Base-by-base conservation (phyloP, 2,113 vertebrate species). In the Atlantisia rogersi region DNA sequence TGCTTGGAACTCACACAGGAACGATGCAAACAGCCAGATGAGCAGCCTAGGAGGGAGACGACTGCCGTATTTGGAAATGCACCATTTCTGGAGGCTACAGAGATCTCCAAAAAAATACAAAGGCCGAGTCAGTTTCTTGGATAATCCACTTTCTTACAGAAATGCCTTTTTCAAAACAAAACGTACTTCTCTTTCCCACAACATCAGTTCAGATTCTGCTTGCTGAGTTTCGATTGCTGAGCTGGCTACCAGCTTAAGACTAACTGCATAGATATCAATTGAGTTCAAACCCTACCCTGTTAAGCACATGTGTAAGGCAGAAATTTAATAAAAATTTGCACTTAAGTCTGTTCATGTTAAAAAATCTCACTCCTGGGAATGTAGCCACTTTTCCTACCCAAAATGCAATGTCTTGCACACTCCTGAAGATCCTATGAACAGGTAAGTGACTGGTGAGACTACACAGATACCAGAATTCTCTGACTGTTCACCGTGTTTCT, bases 1-100 rank as follows among this genome's bases (percentile, higher is more conserved):
- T 58, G 84, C 91, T 89, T 94, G 80, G 95, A 96, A 86, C 86
- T 62, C 15, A 1, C 40, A 40, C 71, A 94, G 83, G 68, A 90
- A 65, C 32, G 21, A 81, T 82, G 80, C 35, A 9, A 81, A 52
- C 20, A 68, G 92, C 80, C 95, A 90, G 90, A 81, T 35, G 67
- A 93, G 58, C 62, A 81, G 90, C 65, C 53, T 14, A 86, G 35
- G 12, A 88, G 80, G 63, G 82, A 95, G 92, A 89, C 0, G 0
- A 91, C 82, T n/a, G 90, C 95, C 88, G 11, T 96, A 94, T 94
- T 92, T 95, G 92, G 94, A 84, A 55, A 92, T 76, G 86, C 73
- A 93, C 76, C 86, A 68, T 90, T 93, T 96, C 90, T 95, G 81
- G 81, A 95, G 84, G 81, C 74, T 84, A 83, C 52, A 88, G 80